These are phyloP conservation scores for Circaetus gallicus DNA, from an alignment of 2,113 vertebrate genomes.

Conservation along the genomic window DNA sequence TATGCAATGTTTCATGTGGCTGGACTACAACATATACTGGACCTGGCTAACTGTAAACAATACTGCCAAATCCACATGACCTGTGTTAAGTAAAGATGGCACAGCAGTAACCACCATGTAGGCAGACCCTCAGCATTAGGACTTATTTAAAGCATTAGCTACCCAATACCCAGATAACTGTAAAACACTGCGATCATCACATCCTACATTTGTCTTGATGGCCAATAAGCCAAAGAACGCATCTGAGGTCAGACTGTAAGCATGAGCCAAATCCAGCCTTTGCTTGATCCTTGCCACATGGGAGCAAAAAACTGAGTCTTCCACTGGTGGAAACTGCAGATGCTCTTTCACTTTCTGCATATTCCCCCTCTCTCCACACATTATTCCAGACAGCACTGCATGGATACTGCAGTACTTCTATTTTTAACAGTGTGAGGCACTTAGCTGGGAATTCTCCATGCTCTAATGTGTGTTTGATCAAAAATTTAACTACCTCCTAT, in stretches of 20 bases:
- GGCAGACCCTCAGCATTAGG: not conserved
- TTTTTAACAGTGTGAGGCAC: not conserved
- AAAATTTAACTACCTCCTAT: conserved; percentile 49
- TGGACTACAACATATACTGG: not conserved
- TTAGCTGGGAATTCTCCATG: conserved; percentile 29
- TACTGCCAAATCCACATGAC: not conserved
- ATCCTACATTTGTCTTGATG: not conserved
- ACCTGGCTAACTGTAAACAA: not conserved
- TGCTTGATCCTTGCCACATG: not conserved
- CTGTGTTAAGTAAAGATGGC: not conserved
- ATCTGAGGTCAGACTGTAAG: not conserved
- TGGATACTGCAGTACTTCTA: not conserved
- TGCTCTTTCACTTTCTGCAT: not conserved
- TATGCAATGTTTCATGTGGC: not conserved
- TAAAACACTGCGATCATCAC: not conserved
- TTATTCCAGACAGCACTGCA: not conserved
- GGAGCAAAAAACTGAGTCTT: not conserved
- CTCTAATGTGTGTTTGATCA: conserved; percentile 52
- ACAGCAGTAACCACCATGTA: not conserved
- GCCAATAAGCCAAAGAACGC: not conserved
- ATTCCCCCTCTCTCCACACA: not conserved
- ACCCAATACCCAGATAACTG: not conserved
- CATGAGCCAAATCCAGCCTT: not conserved
- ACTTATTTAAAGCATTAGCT: not conserved
- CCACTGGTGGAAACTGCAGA: not conserved